Conservation (phyloP, 2,888 invertebrate genomes). For the Oxyteleia sp. region DNA sequence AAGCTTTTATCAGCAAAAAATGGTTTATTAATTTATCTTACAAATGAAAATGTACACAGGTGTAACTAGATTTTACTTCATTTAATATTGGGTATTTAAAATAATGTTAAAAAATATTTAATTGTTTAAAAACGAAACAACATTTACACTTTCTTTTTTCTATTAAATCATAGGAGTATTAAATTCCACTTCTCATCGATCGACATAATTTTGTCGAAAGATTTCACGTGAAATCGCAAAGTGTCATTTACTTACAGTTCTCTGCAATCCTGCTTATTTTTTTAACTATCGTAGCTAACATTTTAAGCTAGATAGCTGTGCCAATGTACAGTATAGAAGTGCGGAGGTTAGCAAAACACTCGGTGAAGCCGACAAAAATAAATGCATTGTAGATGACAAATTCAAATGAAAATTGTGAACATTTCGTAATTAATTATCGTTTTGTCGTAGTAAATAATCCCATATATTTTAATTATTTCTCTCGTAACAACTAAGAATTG, state of each 20-base stretch:
- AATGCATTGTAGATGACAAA: neutral
- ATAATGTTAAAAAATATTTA: too few relatives aligned
- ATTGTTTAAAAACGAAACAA: too few relatives aligned
- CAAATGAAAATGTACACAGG: neutral
- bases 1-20: neutral
- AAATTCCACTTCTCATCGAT: neutral
- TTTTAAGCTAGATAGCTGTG: constrained; percentile 2
- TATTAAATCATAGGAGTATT: too few relatives aligned
- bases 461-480: neutral
- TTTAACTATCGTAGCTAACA: neutral
- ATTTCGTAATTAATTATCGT: neutral
- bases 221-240: neutral
- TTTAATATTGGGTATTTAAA: neutral
- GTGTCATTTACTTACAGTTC: neutral
- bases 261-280: neutral
- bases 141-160: too few relatives aligned
- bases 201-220: neutral
- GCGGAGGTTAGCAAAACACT: constrained; percentile 13
- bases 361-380: neutral
- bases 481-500: neutral
- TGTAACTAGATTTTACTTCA: neutral
- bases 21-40: neutral
- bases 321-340: constrained; percentile 10
- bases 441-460: neutral
- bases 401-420: neutral